Evolutionary conservation across 2,888 invertebrate species (phyloP).

Genomic region (Drosophila robusta): DNA sequence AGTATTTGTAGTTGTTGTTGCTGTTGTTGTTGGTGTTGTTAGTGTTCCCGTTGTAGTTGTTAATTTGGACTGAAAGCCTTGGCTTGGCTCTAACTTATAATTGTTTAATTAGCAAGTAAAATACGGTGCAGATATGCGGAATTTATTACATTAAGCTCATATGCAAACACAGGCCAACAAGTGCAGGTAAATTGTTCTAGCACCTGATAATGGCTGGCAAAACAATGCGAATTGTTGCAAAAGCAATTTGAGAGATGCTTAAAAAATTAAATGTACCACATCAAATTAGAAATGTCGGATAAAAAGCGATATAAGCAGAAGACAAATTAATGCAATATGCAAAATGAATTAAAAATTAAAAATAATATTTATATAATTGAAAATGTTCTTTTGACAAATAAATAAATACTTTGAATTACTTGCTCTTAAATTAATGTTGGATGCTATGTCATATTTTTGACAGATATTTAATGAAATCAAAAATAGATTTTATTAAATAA

Average conservation of each 20-base stretch:
- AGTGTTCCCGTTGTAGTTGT: conserved; percentile 42
- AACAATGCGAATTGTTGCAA: conserved; percentile 17
- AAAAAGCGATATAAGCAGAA: background rate
- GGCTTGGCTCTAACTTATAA: conserved; percentile 64
- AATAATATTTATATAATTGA: too few species aligned
- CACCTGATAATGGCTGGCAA: background rate
- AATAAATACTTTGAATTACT: too few species aligned
- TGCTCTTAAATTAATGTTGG: too few species aligned
- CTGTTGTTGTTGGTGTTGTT: conserved; percentile 10
- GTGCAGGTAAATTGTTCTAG: conserved; percentile 17
- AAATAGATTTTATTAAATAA: too few species aligned
- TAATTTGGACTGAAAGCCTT: conserved; percentile 54
- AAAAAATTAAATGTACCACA: background rate
- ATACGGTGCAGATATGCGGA: conserved; percentile 67
- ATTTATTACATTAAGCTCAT: conserved; percentile 62
- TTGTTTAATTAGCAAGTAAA: conserved; percentile 79
- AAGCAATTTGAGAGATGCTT: background rate
- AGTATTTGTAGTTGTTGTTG: background rate
- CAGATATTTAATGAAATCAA: too few species aligned
- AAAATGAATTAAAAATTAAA: too few species aligned
- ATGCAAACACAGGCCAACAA: background rate
- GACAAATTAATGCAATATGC: too few species aligned
- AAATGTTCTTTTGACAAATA: too few species aligned
- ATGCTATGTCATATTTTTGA: too few species aligned
- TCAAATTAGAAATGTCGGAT: background rate